Conservation (phyloP, 2,113 vertebrate genomes). For the Serilophus lunatus region DNA sequence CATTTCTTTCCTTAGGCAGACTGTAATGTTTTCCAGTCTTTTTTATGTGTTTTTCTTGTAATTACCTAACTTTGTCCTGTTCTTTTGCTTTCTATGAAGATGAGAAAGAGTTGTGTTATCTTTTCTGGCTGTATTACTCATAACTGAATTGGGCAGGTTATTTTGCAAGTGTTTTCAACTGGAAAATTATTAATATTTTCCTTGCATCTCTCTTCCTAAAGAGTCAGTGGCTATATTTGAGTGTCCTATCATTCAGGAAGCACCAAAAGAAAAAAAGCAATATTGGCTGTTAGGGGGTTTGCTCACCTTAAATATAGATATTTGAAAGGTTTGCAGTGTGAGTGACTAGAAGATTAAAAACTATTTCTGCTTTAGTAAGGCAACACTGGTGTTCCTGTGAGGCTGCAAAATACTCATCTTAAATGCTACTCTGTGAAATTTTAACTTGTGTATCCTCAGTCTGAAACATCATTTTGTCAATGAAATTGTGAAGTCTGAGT, state of each 20-base stretch:
- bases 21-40: not conserved
- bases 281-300: not conserved
- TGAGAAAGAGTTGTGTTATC: constrained; percentile 8
- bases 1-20: not conserved
- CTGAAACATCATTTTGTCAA: not conserved
- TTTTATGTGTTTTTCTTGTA: not conserved
- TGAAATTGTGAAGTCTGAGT: not conserved
- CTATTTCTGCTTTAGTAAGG: not conserved
- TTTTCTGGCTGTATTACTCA: not conserved
- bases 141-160: constrained; percentile 32
- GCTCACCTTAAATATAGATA: not conserved
- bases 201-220: not conserved
- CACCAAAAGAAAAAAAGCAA: not conserved
- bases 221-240: not conserved
- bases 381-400: not conserved
- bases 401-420: not conserved
- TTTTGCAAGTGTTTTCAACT: constrained; percentile 46
- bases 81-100: not conserved
- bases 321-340: not conserved
- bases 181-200: constrained; percentile 43
- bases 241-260: not conserved
- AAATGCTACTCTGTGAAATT: not conserved
- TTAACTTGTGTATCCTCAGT: not conserved
- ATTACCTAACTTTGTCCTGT: not conserved
- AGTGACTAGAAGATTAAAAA: not conserved